phyloP scores from a whole-genome alignment of 2,113 vertebrate genomes.

The Heterochromis multidens region DNA sequence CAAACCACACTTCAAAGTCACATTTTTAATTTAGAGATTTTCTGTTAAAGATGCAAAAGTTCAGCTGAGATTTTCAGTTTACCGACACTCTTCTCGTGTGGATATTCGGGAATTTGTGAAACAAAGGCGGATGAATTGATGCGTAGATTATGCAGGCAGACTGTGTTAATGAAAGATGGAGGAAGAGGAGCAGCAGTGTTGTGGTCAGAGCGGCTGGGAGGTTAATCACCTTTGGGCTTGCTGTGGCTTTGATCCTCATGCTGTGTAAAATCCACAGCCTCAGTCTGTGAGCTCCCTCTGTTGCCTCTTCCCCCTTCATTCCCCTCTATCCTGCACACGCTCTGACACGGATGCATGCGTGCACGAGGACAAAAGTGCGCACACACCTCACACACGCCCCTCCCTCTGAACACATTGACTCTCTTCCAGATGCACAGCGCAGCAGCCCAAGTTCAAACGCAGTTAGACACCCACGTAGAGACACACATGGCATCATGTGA shows the following conservation, averaged over 20 bases:
- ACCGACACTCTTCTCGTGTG: not conserved
- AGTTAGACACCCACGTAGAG: conserved; percentile 34
- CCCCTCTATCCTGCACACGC: conserved; percentile 6
- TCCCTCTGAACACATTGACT: conserved; percentile 28
- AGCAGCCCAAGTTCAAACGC: conserved; percentile 32
- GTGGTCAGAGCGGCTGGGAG: conserved; percentile 51
- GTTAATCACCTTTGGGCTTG: conserved; percentile 64
- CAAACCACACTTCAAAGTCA: not conserved
- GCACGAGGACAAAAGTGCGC: conserved; percentile 29
- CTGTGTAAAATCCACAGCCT: conserved; percentile 68
- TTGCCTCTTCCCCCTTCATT: not conserved
- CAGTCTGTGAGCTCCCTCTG: conserved; percentile 37
- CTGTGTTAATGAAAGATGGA: conserved; percentile 32
- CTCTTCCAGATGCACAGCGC: conserved; percentile 43
- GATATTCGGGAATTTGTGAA: not conserved
- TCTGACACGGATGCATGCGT: conserved; percentile 13
- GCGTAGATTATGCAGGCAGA: not conserved
- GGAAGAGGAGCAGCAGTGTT: conserved; percentile 19
- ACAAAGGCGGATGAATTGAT: not conserved
- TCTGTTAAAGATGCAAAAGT: not conserved
- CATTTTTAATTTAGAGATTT: not conserved
- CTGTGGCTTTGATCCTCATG: conserved; percentile 60
- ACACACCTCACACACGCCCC: conserved; percentile 11
- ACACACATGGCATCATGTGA: conserved; percentile 33
- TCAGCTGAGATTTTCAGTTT: not conserved